Base-by-base conservation (phyloP, 2,888 invertebrate genomes). In the Ditula angustiorana region DNA sequence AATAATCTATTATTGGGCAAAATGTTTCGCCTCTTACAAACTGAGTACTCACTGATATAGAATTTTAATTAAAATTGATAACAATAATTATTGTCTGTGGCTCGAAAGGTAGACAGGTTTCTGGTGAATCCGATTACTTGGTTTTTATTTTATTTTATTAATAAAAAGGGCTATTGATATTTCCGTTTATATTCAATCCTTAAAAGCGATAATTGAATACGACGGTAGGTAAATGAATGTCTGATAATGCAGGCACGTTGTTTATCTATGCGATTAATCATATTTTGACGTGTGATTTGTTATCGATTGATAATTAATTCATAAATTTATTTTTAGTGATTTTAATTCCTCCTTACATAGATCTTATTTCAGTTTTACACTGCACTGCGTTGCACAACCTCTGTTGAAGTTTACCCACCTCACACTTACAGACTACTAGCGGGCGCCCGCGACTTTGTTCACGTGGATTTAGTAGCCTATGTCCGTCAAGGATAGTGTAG, bases 1-100 rank as follows among this genome's bases (percentile, higher is more conserved):
- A 46, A 23, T 19, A 47, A 55, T 55, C 46, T 35, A 24, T 47
- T 47, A 53, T 62, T 30, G 57, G 62, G n/a, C 50, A 50, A 50
- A 57, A 44, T 49, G n/a, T 30, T 49, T 28, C 30, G 30, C 30
- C 33, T 19, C 47, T 56, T 35, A 47, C 26, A 37, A 56, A 30
- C 19, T 41, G 47, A 26, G 55, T 41, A 35, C 16, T 26, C 1
- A 49, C 19, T 35, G 47, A 57, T 63, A 63, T 7, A 2, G n/a
- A 41, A 7, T n/a, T 10, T 5, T 49, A 56, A 62, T 57, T 57
- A 49, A 63, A 44, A 41, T 33, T 41, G 57, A 33, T 55, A 46
- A 26, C 8, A 3, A 7, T 21, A 30, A n/a, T 2, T 11, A 44
- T 44, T 44, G 46, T 24, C n/a, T 46, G 8, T 37, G n/a, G 5